Conservation (phyloP, 2,797 vertebrate species). For the Danio jaintianensis region DNA sequence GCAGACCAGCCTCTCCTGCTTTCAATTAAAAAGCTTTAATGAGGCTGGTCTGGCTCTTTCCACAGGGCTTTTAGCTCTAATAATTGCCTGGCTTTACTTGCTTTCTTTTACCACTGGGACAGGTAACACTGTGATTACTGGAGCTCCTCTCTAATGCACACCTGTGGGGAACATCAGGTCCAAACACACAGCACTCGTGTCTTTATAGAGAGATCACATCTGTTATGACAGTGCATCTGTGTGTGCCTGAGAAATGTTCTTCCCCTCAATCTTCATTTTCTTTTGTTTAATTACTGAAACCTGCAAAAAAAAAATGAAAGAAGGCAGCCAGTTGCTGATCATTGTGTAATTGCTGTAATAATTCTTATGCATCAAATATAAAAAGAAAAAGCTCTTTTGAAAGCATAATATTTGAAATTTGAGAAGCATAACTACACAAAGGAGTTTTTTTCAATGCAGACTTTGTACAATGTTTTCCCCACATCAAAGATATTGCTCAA, state of each 20-base stretch:
- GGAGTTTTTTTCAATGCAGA: not conserved
- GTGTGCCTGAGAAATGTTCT: constrained; percentile 14
- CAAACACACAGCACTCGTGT: constrained; percentile 49
- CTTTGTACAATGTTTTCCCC: not conserved
- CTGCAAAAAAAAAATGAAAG: not conserved
- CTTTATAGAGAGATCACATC: constrained; percentile 35
- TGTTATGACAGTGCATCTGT: constrained; percentile 16
- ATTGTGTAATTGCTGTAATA: not conserved
- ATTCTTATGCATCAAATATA: not conserved
- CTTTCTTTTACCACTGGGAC: constrained; percentile 50
- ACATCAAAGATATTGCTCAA: constrained; percentile 1
- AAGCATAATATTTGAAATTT: constrained; percentile 1
- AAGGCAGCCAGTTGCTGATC: not conserved
- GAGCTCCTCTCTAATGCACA: constrained; percentile 51
- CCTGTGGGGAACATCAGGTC: constrained; percentile 47
- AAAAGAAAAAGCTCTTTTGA: not conserved
- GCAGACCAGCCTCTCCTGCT: constrained; percentile 33
- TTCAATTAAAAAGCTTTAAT: constrained; percentile 60
- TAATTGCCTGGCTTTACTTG: constrained; percentile 52
- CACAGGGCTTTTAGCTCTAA: constrained; percentile 59
- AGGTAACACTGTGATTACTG: constrained; percentile 52
- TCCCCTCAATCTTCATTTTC: not conserved
- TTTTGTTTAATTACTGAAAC: not conserved
- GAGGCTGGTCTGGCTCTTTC: constrained; percentile 48
- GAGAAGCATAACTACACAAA: constrained; percentile 9